These are phyloP conservation scores for Melanotaenia duboulayi DNA, from an alignment of 2,113 vertebrate species.

Conservation along the genomic window DNA sequence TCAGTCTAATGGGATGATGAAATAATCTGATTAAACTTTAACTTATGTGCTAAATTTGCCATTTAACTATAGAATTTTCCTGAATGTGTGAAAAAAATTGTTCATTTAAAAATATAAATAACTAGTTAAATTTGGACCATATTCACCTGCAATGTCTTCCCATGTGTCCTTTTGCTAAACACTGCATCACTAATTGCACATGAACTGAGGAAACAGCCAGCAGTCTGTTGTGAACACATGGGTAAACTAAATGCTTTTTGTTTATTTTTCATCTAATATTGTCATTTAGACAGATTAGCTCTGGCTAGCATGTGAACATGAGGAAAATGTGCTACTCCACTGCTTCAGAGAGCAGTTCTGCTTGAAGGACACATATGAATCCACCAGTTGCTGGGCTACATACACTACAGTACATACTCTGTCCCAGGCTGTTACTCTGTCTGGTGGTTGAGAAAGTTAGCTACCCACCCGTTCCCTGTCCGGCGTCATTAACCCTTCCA, in stretches of 20 bases:
- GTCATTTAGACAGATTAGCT: not conserved
- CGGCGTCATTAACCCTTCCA: conserved; percentile 79
- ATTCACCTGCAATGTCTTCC: too few species aligned
- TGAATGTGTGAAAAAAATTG: too few species aligned
- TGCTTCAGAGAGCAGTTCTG: too few species aligned
- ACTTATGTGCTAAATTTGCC: too few species aligned
- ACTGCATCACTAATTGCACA: not conserved
- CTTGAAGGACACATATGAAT: not conserved
- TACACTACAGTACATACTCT: not conserved
- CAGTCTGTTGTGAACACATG: not conserved
- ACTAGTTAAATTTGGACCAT: too few species aligned
- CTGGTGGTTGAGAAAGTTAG: conserved; percentile 69
- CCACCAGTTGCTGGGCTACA: conserved; percentile 35
- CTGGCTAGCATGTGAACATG: not conserved
- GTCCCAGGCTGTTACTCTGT: conserved; percentile 16
- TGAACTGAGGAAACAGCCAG: not conserved
- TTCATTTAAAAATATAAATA: too few species aligned
- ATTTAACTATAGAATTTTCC: too few species aligned
- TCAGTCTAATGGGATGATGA: too few species aligned
- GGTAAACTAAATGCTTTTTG: not conserved
- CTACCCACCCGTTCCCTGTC: conserved; percentile 83
- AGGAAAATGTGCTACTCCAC: not conserved
- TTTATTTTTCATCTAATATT: not conserved
- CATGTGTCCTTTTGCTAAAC: too few species aligned
- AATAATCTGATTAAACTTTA: too few species aligned